Percentiles rank a stretch among this genome's conserved stretches.
Evolutionary conservation across 2,113 vertebrate species (phyloP).

Genomic region (Chamaea fasciata): DNA sequence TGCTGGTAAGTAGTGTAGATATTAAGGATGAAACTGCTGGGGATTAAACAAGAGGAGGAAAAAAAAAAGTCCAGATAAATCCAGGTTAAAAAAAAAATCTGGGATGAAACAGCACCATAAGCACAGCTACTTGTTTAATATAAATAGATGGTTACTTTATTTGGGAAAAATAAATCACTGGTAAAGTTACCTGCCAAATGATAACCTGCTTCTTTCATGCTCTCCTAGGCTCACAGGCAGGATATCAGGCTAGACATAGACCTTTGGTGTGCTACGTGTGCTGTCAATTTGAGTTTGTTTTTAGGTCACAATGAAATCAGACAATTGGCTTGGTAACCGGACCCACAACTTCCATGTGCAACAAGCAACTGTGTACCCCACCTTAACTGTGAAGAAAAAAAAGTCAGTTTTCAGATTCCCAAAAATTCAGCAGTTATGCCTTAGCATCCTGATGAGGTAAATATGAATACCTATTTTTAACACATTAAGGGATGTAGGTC

Average conservation of each 20-base stretch:
- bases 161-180: neutral
- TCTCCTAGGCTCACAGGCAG: neutral
- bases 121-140: neutral
- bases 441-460: neutral
- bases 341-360: neutral
- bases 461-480: neutral
- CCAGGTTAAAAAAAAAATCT: neutral
- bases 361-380: neutral
- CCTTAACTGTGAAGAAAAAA: neutral
- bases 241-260: neutral
- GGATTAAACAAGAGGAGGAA: accelerated
- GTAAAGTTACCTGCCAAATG: neutral
- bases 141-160: neutral
- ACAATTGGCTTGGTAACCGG: neutral
- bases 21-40: neutral
- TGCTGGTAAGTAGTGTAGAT: neutral
- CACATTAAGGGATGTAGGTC: neutral
- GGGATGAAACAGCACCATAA: neutral
- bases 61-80: neutral
- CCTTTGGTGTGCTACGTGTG: neutral
- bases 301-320: neutral
- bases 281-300: neutral
- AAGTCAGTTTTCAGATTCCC: neutral
- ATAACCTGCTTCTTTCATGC: neutral
- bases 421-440: neutral